These are phyloP conservation scores for Simalia tracyae DNA, from an alignment of 2,797 vertebrate genomes.

Conservation along the genomic window DNA sequence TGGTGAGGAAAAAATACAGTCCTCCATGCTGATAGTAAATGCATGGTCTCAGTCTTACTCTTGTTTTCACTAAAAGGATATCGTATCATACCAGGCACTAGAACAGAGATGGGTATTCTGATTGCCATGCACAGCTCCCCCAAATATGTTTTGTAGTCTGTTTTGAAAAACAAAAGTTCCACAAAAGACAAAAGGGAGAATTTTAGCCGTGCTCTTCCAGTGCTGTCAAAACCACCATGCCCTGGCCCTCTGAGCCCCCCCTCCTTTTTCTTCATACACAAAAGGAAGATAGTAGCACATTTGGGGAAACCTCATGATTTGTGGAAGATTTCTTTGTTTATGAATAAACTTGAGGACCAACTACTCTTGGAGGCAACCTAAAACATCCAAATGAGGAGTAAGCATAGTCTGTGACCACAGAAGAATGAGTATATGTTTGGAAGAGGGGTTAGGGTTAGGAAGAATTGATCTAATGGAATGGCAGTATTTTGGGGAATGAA, in stretches of 20 bases:
- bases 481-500: neutral
- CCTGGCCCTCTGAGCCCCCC: neutral
- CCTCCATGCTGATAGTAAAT: neutral
- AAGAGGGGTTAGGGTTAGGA: too few species aligned
- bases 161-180: neutral
- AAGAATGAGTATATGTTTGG: neutral
- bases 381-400: too few species aligned
- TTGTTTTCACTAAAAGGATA: neutral
- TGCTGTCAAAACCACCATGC: neutral
- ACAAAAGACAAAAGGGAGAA: neutral
- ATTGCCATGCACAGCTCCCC: neutral
- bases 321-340: neutral
- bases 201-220: neutral
- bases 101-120: neutral
- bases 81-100: neutral
- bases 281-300: neutral
- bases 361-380: neutral
- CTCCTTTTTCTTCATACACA: neutral
- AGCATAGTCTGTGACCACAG: neutral
- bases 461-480: neutral
- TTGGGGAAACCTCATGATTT: neutral
- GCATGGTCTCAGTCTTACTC: neutral
- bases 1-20: neutral
- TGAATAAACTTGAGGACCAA: neutral
- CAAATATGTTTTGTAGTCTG: neutral